Percentiles rank a stretch among this genome's conserved stretches.
These are phyloP conservation scores for Amphiprion percula DNA, from an alignment of 2,113 vertebrate species.

Conservation along the genomic window DNA sequence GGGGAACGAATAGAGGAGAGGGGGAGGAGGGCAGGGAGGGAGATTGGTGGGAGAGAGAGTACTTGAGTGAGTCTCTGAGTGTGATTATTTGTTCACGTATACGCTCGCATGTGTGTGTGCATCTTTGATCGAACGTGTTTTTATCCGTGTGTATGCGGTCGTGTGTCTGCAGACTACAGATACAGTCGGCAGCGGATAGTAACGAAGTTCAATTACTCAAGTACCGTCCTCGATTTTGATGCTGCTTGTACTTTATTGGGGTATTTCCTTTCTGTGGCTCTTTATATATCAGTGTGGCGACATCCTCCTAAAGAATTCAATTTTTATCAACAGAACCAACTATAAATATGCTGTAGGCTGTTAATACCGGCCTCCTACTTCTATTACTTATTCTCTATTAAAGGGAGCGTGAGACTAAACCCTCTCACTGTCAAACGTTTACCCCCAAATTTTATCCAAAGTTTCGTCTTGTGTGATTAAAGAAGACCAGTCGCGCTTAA, in stretches of 20 bases:
- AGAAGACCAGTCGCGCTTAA: no score
- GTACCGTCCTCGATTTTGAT: background rate
- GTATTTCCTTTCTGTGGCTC: background rate
- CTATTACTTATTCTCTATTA: background rate
- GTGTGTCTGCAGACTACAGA: slow-evolving; percentile 25
- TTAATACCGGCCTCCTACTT: background rate
- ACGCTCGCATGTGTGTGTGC: slow-evolving; percentile 52
- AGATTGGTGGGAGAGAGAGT: slow-evolving; percentile 69
- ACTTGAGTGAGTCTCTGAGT: slow-evolving; percentile 81
- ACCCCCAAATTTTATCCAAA: no score
- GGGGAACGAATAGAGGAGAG: slow-evolving; percentile 86
- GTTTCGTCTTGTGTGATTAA: no score
- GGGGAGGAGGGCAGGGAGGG: slow-evolving; percentile 50
- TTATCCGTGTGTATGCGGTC: slow-evolving; percentile 26
- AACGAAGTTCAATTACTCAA: slow-evolving; percentile 13
- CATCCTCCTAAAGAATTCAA: background rate
- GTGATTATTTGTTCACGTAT: slow-evolving; percentile 83
- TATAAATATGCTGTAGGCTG: background rate
- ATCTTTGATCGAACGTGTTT: slow-evolving; percentile 53
- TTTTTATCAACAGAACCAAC: slow-evolving; percentile 7
- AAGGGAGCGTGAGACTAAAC: background rate
- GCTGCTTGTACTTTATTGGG: background rate
- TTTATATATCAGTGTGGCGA: background rate
- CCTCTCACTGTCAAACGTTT: background rate
- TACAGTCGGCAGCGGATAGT: slow-evolving; percentile 19